Base-by-base conservation (phyloP, 1,140 invertebrate species). In the Brachionus sp. region DNA sequence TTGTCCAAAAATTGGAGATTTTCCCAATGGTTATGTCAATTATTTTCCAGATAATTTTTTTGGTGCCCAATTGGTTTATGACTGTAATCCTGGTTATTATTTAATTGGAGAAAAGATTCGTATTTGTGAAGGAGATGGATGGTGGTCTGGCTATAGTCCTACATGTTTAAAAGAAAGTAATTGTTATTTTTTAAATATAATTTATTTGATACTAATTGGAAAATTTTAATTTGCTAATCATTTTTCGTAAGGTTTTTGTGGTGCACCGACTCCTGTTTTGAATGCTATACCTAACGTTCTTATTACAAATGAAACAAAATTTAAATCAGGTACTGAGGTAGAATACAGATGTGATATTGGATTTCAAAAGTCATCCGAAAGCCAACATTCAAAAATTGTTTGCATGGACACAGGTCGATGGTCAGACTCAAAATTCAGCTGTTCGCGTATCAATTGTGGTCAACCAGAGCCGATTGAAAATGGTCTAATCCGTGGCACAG, bases 51-150 rank as follows among this genome's bases (percentile, higher is more conserved):
- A 87, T 73, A 89, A 89, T 75, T 84, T 83, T 73, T 90, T 90
- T 82, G 88, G 86, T 16, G 86, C 89, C 5, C 85, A 88, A 23
- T 88, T 87, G 0, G 86, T 86, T 46, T 90, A 90, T 84, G 85
- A 84, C 7, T 90, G 90, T 84, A 84, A 89, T 33, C 86, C 89
- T 37, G 90, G 89, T 7, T 90, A 87, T 85, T 85, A 87, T n/a
- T 83, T 90, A 16, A 84, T 87, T 10, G 90, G 90, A 2, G 85
- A 86, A 3, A 85, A 86, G 4, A 85, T 86, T 42, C 82, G 89
- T 7, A 85, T 88, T 33, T 90, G 90, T 84, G 88, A 89, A 83
- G 90, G 89, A 0, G 90, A 90, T 84, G 86, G 87, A 35, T 86
- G 87, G 70, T 90, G 90, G 90, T 89, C 86, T 73, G 87, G 87